A percentile compares a stretch with the other conserved stretches of the same genome.
phyloP scores from a whole-genome alignment of 92 coral and sea anemone species.

The Pocillopora meandrina region DNA sequence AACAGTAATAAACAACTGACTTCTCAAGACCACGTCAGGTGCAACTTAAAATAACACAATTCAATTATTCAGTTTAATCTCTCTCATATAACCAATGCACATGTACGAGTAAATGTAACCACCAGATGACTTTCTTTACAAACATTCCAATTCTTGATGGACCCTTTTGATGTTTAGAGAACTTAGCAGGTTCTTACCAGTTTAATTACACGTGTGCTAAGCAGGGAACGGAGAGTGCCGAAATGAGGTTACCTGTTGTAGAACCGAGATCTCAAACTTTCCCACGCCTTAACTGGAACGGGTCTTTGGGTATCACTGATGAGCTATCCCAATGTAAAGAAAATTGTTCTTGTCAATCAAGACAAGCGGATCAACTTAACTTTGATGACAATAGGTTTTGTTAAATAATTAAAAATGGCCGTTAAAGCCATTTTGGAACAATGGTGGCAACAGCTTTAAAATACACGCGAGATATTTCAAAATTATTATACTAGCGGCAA shows the following conservation, averaged over 20 bases:
- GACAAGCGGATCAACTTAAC: too few relatives aligned
- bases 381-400: too few relatives aligned
- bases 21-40: background rate
- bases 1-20: background rate
- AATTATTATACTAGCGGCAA: too few relatives aligned
- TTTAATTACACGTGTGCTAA: background rate
- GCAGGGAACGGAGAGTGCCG: background rate
- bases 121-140: slow-evolving; percentile 18
- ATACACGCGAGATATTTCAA: too few relatives aligned
- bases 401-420: too few relatives aligned
- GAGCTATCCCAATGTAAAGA: too few relatives aligned
- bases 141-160: background rate
- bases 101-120: slow-evolving; percentile 11
- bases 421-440: too few relatives aligned
- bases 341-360: too few relatives aligned
- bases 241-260: slow-evolving; percentile 20
- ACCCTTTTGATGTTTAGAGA: background rate
- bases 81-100: slow-evolving; percentile 17
- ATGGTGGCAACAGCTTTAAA: too few relatives aligned
- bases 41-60: background rate
- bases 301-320: too few relatives aligned
- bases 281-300: slow-evolving; percentile 22
- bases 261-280: slow-evolving; percentile 3
- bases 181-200: background rate
- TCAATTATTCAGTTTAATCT: background rate